These are phyloP conservation scores for Melierax canorus DNA, from an alignment of 2,113 vertebrate genomes.

Conservation along the genomic window DNA sequence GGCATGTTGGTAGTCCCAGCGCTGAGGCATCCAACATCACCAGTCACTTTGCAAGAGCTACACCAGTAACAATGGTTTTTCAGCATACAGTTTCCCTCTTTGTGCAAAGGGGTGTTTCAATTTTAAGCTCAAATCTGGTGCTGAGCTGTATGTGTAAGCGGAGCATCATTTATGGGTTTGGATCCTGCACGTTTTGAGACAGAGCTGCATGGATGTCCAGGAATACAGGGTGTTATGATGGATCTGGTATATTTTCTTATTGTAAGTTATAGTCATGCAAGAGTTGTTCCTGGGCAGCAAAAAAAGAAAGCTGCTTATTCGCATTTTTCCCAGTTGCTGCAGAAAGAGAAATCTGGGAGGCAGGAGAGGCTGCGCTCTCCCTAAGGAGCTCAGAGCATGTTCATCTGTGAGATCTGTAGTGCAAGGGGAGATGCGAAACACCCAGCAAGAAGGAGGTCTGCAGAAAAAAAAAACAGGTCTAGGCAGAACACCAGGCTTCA, in stretches of 20 bases:
- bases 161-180: background rate
- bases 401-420: background rate
- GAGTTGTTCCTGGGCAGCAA: background rate
- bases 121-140: background rate
- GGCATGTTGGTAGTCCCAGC: background rate
- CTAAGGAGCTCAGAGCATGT: background rate
- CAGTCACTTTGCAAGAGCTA: background rate
- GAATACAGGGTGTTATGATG: background rate
- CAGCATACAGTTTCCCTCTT: background rate
- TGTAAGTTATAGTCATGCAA: background rate
- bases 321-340: background rate
- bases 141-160: fast-evolving
- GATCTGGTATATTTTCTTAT: background rate
- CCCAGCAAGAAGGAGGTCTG: background rate
- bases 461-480: background rate
- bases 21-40: background rate
- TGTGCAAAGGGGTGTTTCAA: background rate
- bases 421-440: background rate
- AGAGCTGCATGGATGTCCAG: background rate
- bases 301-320: background rate
- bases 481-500: background rate
- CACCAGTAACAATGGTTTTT: background rate
- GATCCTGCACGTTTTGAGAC: background rate
- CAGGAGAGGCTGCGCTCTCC: background rate
- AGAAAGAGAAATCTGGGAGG: background rate